phyloP scores from a whole-genome alignment of 30 jellyfish, hydroid and myxozoan genomes.

The Hydractinia echinata region DNA sequence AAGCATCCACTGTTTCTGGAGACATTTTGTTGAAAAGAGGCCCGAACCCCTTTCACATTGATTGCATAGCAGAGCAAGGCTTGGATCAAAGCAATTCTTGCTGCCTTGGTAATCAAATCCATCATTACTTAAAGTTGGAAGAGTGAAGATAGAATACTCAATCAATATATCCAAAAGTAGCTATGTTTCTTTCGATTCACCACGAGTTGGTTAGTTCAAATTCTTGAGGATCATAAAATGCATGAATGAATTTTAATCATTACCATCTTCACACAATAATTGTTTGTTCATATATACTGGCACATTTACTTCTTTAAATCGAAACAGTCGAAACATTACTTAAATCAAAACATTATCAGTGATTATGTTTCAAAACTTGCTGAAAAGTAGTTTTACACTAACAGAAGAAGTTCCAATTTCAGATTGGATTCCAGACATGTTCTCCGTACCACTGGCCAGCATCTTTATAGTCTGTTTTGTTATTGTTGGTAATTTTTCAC shows the following conservation, averaged over 20 bases:
- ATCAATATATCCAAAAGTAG: background rate
- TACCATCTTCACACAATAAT: background rate
- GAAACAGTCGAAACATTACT: no score
- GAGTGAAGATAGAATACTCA: background rate
- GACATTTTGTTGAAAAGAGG: no score
- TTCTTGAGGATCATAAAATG: conserved; percentile 3
- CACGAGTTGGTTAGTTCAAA: background rate
- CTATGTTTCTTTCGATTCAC: background rate
- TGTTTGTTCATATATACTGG: background rate
- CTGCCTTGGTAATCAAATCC: background rate
- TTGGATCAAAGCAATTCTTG: background rate
- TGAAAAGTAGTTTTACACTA: no score
- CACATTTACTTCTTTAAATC: no score
- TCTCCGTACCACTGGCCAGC: no score
- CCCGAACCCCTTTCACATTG: background rate
- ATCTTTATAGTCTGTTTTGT: no score
- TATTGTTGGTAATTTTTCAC: no score
- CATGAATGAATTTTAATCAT: background rate
- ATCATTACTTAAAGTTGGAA: background rate
- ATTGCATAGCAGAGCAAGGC: background rate
- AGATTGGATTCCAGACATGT: no score
- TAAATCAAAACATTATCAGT: no score
- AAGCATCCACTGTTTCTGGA: no score
- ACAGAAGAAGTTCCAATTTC: no score
- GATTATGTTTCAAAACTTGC: no score